phyloP scores from a whole-genome alignment of 2,888 invertebrate species.

The Ormyrus nitidulus region DNA sequence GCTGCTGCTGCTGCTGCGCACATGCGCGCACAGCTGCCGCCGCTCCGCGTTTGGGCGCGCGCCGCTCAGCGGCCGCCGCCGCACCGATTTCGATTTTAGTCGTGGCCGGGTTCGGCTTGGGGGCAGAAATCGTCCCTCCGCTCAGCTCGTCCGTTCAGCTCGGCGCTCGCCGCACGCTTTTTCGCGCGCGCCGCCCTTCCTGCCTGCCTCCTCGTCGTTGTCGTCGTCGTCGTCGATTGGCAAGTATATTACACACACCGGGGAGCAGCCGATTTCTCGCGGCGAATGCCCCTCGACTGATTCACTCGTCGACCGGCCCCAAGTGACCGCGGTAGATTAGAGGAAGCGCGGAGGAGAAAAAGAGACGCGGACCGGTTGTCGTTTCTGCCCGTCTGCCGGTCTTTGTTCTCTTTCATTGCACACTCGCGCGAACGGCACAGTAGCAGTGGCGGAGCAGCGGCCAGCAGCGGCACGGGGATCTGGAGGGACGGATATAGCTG shows the following conservation, averaged over 20 bases:
- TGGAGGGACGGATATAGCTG: constrained; percentile 38
- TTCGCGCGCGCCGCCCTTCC: background rate
- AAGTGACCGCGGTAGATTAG: constrained; percentile 11
- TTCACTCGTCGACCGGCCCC: background rate
- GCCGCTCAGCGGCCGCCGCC: constrained; percentile 68
- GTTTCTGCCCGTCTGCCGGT: constrained; percentile 18
- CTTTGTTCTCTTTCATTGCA: background rate
- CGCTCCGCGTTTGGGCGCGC: constrained; percentile 67
- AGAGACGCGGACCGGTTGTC: constrained; percentile 25
- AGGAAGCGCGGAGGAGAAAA: background rate
- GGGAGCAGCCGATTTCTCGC: constrained; percentile 10
- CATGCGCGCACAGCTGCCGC: constrained; percentile 14
- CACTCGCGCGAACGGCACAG: too few species aligned
- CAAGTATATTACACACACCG: background rate
- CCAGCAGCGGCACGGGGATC: background rate
- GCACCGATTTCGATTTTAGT: constrained; percentile 75
- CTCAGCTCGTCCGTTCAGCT: constrained; percentile 22
- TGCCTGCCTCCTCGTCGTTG: background rate
- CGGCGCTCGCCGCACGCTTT: background rate
- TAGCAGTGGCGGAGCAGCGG: too few species aligned
- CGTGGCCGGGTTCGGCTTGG: constrained; percentile 74
- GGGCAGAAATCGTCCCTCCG: constrained; percentile 68
- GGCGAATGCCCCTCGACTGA: background rate
- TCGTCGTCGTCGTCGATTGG: background rate
- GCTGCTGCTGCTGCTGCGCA: constrained; percentile 2